Conservation (phyloP, 2,888 invertebrate genomes). For the Isotomurus palustris region DNA sequence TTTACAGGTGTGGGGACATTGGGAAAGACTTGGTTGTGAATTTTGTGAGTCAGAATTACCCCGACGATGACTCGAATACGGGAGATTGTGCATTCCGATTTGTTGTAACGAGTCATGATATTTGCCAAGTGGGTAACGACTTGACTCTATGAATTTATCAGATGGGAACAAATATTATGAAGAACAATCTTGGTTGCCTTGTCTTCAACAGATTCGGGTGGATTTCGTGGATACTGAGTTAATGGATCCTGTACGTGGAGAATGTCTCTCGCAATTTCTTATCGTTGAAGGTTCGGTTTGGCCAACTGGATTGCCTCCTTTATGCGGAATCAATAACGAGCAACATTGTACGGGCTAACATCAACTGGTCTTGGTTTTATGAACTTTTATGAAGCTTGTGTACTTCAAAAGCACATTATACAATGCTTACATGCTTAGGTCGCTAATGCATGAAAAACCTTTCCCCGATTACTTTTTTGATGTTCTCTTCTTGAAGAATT, state of each 20-base stretch:
- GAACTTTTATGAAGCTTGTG: neutral
- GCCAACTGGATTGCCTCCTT: conserved; percentile 45
- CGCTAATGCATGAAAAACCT: neutral
- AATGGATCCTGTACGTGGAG: conserved; percentile 43
- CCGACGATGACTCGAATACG: conserved; percentile 34
- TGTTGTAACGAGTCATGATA: conserved; percentile 37
- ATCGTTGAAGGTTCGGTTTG: conserved; percentile 44
- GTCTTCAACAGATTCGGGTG: conserved; percentile 40
- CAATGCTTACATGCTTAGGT: neutral
- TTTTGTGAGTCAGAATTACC: conserved; percentile 44
- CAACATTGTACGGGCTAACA: conserved; percentile 38
- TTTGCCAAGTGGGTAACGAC: conserved; percentile 45
- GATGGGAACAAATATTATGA: no score
- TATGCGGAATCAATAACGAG: conserved; percentile 45
- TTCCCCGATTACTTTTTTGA: neutral
- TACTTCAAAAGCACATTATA: neutral
- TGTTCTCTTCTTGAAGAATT: neutral
- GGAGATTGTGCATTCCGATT: conserved; percentile 43
- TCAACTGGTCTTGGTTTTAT: neutral
- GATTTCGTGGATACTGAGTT: conserved; percentile 47
- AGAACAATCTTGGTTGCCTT: no score
- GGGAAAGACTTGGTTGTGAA: conserved; percentile 43
- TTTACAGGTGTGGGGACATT: conserved; percentile 44
- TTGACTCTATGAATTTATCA: no score
- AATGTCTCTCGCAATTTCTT: conserved; percentile 45